Evolutionary conservation across 1,140 invertebrate genomes (phyloP), one percentile per base, ranked within the genome.

Genomic region (Scaptodrosophila lebanonensis): DNA sequence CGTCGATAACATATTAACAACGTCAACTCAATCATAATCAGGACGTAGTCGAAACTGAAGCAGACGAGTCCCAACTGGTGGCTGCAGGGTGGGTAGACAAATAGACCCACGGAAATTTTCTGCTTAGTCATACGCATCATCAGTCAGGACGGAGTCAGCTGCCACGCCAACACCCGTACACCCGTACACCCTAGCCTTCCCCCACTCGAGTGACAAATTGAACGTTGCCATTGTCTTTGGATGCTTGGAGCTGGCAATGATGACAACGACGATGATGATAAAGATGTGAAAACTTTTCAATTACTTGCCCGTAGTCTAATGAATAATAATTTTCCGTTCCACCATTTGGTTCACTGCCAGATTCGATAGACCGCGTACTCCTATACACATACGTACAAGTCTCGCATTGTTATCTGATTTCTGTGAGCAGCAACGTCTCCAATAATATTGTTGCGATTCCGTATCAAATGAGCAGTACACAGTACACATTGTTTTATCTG

Each of bases 21-120:
- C 72, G 53, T 77, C 72, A 77, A 48, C 72, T 77, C 66, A 64
- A 77, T 77, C 70, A 75, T 75, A 75, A 75, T 68, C 70, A 73
- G 35, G 32, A 18, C 9, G 32, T 18, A 9, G 8, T 30, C 36
- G 22, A 25, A 22, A 30, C n/a, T 33, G 17, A 16, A 9, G 16
- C n/a, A 11, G 35, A 18, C 17, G 7, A 9, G 25, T 3, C 16
- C 9, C 38, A 15, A 38, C 47, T 49, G 17, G 16, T 17, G 40
- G 11, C 22, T 29, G 20, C n/a, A 16, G 25, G 38, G 3, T 42
- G 27, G 17, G 36, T 20, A 12, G 3, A 15, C 9, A 42, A 32
- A 15, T 44, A 36, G 30, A 32, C 36, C 47, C 42, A 45, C 36
- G 11, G 9, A 58, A 40, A 67, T 77, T 77, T 77, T 67, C 67